phyloP scores from a whole-genome alignment of 2,113 vertebrate species.

The Cardinalis cardinalis region DNA sequence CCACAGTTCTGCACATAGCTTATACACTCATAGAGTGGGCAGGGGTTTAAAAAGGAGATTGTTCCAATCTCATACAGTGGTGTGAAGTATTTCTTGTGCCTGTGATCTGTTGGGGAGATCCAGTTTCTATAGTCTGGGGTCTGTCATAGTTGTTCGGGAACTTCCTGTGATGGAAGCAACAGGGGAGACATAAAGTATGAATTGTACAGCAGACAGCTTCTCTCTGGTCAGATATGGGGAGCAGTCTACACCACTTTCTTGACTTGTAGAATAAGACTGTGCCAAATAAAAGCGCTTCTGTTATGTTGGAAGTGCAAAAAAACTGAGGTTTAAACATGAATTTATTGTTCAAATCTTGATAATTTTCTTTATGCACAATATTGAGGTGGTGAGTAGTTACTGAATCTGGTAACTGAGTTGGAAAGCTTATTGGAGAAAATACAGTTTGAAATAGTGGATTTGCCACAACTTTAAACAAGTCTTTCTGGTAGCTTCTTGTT shows the following conservation, averaged over 20 bases:
- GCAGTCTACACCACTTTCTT: neutral
- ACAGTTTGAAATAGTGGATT: neutral
- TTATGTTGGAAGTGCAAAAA: neutral
- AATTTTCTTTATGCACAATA: neutral
- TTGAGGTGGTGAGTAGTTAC: neutral
- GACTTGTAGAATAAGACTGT: neutral
- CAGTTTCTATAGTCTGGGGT: neutral
- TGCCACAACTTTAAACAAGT: neutral
- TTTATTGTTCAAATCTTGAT: neutral
- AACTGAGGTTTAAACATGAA: rapidly evolving
- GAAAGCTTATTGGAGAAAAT: neutral
- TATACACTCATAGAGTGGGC: neutral
- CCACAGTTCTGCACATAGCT: neutral
- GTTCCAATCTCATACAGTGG: neutral
- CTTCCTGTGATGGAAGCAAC: neutral
- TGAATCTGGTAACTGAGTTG: neutral
- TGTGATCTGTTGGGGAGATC: neutral
- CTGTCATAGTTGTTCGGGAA: neutral
- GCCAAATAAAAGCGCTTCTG: neutral
- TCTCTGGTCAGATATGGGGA: neutral
- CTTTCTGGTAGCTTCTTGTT: neutral
- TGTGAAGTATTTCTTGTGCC: neutral
- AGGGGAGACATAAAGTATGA: rapidly evolving
- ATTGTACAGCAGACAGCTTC: neutral
- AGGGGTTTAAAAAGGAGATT: neutral